These are phyloP conservation scores for Acanthopleura granulata DNA, from an alignment of 2,888 invertebrate species.

Conservation along the genomic window DNA sequence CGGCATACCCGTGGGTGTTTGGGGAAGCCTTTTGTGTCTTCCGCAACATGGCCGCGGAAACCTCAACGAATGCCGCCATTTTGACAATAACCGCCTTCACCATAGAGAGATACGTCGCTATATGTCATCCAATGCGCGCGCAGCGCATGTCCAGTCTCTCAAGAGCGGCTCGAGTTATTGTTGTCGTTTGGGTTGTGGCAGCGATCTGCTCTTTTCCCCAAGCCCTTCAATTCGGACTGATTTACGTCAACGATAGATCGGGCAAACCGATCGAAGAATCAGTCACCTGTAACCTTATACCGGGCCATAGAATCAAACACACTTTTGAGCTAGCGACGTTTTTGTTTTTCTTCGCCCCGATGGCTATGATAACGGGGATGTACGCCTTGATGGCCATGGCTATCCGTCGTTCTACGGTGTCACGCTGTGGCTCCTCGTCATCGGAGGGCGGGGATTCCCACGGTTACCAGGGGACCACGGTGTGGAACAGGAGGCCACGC, in stretches of 20 bases:
- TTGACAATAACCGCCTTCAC: constrained; percentile 87
- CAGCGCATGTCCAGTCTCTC: constrained; percentile 86
- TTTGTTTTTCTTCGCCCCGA: constrained; percentile 87
- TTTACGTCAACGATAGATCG: constrained; percentile 56
- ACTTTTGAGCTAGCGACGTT: constrained; percentile 77
- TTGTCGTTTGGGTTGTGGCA: constrained; percentile 85
- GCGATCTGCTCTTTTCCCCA: constrained; percentile 77
- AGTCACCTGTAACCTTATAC: constrained; percentile 75
- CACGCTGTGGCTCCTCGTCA: constrained; percentile 15
- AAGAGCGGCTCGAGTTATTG: constrained; percentile 84
- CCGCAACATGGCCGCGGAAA: constrained; percentile 85
- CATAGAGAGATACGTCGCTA: constrained; percentile 87
- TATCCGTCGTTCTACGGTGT: constrained; percentile 49
- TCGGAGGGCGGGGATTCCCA: neutral
- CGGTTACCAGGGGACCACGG: constrained; percentile 29
- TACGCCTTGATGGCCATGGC: constrained; percentile 73
- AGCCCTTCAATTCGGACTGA: constrained; percentile 81
- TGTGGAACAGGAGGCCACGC: constrained; percentile 28
- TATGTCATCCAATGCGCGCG: constrained; percentile 86
- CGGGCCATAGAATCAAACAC: constrained; percentile 45
- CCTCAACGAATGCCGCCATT: constrained; percentile 80
- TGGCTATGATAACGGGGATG: constrained; percentile 86
- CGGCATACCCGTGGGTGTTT: constrained; percentile 72
- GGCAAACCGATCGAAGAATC: constrained; percentile 72
- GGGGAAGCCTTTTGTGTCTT: constrained; percentile 84